Evolutionary conservation across 2,888 invertebrate genomes (phyloP).

Genomic region (Ametastegia equiseti): DNA sequence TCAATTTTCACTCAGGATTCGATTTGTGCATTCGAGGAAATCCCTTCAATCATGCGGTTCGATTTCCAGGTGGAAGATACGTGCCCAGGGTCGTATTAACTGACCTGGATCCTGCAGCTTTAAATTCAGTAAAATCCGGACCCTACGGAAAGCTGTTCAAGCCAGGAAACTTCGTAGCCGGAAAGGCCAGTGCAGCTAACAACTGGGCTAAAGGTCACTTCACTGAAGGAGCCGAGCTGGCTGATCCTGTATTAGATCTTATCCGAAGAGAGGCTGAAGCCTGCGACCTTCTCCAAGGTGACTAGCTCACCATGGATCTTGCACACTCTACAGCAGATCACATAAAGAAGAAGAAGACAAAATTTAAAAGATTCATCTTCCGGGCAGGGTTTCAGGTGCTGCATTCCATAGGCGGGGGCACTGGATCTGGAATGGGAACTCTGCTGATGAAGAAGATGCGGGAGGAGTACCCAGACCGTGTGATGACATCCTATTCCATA

Average conservation of each 20-base stretch:
- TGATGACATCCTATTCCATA: slow-evolving; percentile 86
- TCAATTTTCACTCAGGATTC: background rate
- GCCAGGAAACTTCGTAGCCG: slow-evolving; percentile 82
- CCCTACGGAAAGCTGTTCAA: slow-evolving; percentile 81
- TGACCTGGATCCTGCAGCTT: slow-evolving; percentile 84
- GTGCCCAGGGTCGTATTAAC: slow-evolving; percentile 82
- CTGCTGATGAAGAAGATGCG: slow-evolving; percentile 92
- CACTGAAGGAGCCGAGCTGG: slow-evolving; percentile 93
- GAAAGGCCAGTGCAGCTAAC: slow-evolving; percentile 75
- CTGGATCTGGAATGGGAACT: slow-evolving; percentile 88
- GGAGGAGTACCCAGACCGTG: slow-evolving; percentile 93
- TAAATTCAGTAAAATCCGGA: slow-evolving; percentile 83
- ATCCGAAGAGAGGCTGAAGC: slow-evolving; percentile 93
- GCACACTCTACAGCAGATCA: background rate
- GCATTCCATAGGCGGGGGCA: slow-evolving; percentile 89
- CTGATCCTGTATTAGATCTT: slow-evolving; percentile 90
- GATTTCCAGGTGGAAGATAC: slow-evolving; percentile 41
- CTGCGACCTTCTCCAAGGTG: slow-evolving; percentile 92
- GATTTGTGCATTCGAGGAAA: background rate
- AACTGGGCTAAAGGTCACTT: slow-evolving; percentile 89
- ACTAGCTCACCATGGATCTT: background rate
- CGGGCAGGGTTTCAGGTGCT: slow-evolving; percentile 84
- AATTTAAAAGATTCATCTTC: background rate
- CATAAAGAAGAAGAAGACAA: background rate
- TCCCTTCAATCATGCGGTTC: background rate